Evolutionary conservation across 2,113 vertebrate species (phyloP).

Genomic region (Gallinago paraguaiae): DNA sequence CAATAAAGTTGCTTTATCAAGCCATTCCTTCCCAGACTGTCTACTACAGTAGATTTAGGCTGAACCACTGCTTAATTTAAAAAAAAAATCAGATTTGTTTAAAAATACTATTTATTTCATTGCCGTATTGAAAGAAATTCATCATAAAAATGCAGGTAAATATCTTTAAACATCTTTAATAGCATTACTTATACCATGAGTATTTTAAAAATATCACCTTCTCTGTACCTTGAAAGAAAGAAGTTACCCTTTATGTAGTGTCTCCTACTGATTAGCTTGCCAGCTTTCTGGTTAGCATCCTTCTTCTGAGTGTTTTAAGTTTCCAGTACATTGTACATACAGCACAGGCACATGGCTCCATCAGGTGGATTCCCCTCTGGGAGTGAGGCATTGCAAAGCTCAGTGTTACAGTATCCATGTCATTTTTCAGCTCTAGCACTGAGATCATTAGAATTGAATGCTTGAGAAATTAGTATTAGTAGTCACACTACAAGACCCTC

Average conservation of each 20-base stretch:
- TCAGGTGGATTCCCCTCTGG: background rate
- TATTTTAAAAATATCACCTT: background rate
- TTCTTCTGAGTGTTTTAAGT: background rate
- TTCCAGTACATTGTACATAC: background rate
- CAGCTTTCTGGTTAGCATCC: background rate
- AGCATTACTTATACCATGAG: fast-evolving
- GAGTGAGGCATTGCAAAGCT: background rate
- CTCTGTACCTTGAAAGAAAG: background rate
- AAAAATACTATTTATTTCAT: background rate
- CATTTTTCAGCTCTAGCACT: background rate
- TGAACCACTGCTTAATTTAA: background rate
- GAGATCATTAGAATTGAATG: background rate
- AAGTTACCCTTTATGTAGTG: background rate
- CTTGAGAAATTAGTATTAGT: background rate
- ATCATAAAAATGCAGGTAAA: background rate
- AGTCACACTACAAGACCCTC: background rate
- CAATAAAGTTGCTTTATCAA: background rate
- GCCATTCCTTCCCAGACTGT: background rate
- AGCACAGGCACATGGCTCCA: background rate
- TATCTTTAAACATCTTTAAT: background rate
- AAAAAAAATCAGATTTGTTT: background rate
- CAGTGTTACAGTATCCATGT: background rate
- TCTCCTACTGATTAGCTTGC: background rate
- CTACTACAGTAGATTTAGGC: background rate
- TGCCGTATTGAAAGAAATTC: background rate